phyloP scores from a whole-genome alignment of 2,888 invertebrate genomes.

The Agrochola lota region DNA sequence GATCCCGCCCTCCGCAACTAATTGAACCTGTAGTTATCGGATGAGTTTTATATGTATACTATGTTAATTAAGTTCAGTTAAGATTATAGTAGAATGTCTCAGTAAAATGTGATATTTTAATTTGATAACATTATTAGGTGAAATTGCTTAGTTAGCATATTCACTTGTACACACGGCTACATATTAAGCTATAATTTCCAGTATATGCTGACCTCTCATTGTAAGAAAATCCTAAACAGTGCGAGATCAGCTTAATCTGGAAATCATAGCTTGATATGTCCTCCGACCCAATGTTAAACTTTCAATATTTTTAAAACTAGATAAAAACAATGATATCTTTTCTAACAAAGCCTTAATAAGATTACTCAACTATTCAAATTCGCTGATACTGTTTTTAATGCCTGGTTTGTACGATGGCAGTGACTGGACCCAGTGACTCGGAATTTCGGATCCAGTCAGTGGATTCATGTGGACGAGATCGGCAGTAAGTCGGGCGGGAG shows the following conservation, averaged over 20 bases:
- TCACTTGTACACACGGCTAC: too few species aligned
- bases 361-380: not conserved
- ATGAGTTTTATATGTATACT: not conserved
- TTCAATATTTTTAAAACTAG: not conserved
- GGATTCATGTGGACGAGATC: too few species aligned
- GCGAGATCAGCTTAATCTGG: too few species aligned
- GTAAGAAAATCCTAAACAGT: too few species aligned
- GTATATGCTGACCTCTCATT: too few species aligned
- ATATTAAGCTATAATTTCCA: too few species aligned
- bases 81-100: not conserved
- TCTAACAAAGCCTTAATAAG: not conserved
- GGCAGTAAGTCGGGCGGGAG: too few species aligned
- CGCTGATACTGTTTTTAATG: not conserved
- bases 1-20: constrained; percentile 96
- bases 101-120: not conserved
- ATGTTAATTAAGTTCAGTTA: not conserved
- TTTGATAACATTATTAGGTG: not conserved
- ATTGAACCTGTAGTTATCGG: constrained; percentile 90
- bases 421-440: too few species aligned
- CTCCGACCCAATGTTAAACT: not conserved
- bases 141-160: not conserved
- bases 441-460: too few species aligned
- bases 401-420: too few species aligned
- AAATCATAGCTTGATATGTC: not conserved
- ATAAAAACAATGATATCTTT: not conserved